A percentile compares a stretch with the other conserved stretches of the same genome.
phyloP scores from a whole-genome alignment of 2,888 invertebrate genomes.

The Orthonychiurus folsomi region DNA sequence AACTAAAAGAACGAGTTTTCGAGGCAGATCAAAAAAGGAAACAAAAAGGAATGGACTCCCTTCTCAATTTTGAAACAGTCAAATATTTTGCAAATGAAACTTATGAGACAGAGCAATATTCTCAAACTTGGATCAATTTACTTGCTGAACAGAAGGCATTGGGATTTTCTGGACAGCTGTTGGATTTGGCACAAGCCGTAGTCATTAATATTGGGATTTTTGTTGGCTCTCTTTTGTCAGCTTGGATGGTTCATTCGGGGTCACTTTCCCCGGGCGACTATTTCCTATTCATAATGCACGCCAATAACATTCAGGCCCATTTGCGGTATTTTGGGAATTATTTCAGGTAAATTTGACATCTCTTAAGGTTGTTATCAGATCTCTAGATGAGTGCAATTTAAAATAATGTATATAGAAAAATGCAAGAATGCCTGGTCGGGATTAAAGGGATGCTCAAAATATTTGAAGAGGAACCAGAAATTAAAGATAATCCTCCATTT shows the following conservation, averaged over 20 bases:
- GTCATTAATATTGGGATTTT: background rate
- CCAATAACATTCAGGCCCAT: background rate
- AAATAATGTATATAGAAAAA: background rate
- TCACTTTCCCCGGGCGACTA: background rate
- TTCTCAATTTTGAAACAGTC: background rate
- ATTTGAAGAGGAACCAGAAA: background rate
- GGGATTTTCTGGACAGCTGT: background rate
- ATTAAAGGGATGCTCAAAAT: background rate
- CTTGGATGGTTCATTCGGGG: background rate
- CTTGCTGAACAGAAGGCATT: background rate
- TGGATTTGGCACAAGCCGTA: background rate
- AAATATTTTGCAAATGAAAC: constrained; percentile 1
- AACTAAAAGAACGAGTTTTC: background rate
- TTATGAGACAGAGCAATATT: background rate
- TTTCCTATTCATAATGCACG: background rate
- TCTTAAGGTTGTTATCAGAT: background rate
- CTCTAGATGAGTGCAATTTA: background rate
- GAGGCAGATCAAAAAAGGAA: background rate
- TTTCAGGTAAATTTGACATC: constrained; percentile 2
- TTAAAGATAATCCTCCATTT: background rate
- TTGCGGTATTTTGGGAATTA: constrained; percentile 1
- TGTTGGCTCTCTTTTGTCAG: background rate
- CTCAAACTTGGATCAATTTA: background rate
- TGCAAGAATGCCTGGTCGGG: background rate
- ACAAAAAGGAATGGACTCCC: background rate